Evolutionary conservation across 1,140 invertebrate genomes (phyloP), one percentile per base, ranked within the genome.

Genomic region (Pomacea maculata): DNA sequence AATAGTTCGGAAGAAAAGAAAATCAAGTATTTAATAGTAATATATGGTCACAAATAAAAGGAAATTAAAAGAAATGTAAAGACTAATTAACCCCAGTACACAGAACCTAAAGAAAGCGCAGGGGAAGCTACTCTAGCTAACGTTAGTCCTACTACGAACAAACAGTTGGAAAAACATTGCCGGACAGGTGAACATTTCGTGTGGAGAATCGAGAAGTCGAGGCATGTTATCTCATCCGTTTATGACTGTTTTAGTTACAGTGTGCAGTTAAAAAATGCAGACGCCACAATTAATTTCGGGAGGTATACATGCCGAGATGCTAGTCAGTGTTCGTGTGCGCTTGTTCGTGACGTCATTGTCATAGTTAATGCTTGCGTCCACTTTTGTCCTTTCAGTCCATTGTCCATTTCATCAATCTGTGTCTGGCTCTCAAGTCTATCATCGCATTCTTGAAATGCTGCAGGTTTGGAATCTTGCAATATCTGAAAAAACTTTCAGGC

Each of bases 291-390:
- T 70, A 25, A 70, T 14, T 70, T 34, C n/a, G 67, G 29, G 29
- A 25, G 67, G 11, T 12, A 7, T 70, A 34, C 67, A 6, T 70
- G 6, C 29, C 6, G 67, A 70, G 67, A 70, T 11, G 12, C 12
- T 14, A 25, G 21, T 17, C n/a, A 17, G 63, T 65, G 64, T 77
- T 77, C 75, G 67, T 52, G n/a, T 67, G 29, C 29, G 17, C 34
- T 67, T 77, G 75, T 77, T 77, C 64, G 75, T 77, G 75, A 77
- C 75, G 75, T 77, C 75, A 77, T 15, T 14, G 34, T 25, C 64
- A 70, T 70, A 70, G 67, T 45, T 77, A 63, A 54, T 67, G 25
- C 63, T 45, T 72, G 71, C 71, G 14, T 76, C 45, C 61, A 61
- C 11, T 17, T 14, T 61, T 61, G 57, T 61, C 57, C 57, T 14